Evolutionary conservation across 2,888 invertebrate species (phyloP).

Genomic region (Harpalus rubripes): DNA sequence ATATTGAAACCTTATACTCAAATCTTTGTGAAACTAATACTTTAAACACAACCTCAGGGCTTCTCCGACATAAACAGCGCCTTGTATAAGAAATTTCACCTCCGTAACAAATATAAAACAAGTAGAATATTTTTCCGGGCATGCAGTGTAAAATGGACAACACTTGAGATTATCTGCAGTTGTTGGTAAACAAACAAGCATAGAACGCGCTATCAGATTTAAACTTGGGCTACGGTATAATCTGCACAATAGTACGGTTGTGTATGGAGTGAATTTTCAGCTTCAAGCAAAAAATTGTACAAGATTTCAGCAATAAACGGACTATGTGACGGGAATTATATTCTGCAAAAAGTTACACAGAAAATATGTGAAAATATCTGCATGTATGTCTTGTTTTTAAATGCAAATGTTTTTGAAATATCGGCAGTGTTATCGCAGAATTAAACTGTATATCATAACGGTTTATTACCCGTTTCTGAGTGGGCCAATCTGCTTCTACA

Average conservation of each 20-base stretch:
- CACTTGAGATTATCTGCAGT: background rate
- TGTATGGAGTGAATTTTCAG: background rate
- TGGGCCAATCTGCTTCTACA: no score
- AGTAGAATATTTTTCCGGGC: background rate
- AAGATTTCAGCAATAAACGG: slow-evolving; percentile 5
- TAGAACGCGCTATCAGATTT: background rate
- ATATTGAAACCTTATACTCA: background rate
- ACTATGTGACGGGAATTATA: background rate
- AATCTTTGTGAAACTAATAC: background rate
- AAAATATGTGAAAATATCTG: background rate
- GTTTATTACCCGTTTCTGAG: no score
- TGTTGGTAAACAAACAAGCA: background rate
- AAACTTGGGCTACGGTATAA: background rate
- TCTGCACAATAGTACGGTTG: background rate
- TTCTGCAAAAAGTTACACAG: background rate
- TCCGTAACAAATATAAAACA: background rate
- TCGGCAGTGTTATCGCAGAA: no score
- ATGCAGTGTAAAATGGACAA: background rate
- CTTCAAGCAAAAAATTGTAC: background rate
- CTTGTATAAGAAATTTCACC: background rate
- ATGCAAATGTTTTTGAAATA: no score
- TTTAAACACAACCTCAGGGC: background rate
- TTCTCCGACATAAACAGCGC: background rate
- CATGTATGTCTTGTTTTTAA: background rate
- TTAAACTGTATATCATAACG: no score